phyloP scores from a whole-genome alignment of 2,888 invertebrate genomes.

The Tiliacea aurago region DNA sequence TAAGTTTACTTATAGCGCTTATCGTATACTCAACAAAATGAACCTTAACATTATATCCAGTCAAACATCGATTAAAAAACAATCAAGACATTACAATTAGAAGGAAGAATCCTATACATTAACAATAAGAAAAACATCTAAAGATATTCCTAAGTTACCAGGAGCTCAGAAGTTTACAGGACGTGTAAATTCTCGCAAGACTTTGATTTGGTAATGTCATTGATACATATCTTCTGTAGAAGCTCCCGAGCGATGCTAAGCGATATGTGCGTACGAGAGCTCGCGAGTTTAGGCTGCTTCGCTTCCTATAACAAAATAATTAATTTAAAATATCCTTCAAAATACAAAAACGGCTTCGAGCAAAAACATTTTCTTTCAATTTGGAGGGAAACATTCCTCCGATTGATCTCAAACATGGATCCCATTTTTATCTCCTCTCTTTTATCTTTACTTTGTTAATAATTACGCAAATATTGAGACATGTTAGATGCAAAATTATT shows the following conservation, averaged over 20 bases:
- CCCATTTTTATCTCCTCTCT: constrained; percentile 36
- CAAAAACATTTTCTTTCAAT: constrained; percentile 10
- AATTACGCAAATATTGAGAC: constrained; percentile 37
- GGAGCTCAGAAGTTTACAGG: constrained; percentile 86
- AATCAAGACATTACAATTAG: constrained; percentile 27
- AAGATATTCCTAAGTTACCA: constrained; percentile 62
- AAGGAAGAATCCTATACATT: constrained; percentile 45
- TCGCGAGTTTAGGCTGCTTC: constrained; percentile 92
- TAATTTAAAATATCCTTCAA: constrained; percentile 48
- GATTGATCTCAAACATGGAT: constrained; percentile 40
- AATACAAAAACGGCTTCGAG: constrained; percentile 19
- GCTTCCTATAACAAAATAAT: constrained; percentile 81
- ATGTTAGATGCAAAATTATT: constrained; percentile 17
- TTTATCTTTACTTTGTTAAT: constrained; percentile 36
- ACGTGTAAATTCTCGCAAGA: constrained; percentile 97
- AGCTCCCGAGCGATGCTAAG: constrained; percentile 95
- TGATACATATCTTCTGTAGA: constrained; percentile 95
- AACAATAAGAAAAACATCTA: constrained; percentile 45
- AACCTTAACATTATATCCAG: constrained; percentile 42
- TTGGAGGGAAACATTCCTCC: constrained; percentile 17
- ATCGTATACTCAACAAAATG: constrained; percentile 43
- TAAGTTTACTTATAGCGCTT: constrained; percentile 9
- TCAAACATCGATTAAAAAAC: constrained; percentile 42
- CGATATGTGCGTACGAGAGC: constrained; percentile 95
- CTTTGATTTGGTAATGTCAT: constrained; percentile 95